Evolutionary conservation across 1,140 invertebrate species (phyloP).

Genomic region (Brachionus plicatilis): DNA sequence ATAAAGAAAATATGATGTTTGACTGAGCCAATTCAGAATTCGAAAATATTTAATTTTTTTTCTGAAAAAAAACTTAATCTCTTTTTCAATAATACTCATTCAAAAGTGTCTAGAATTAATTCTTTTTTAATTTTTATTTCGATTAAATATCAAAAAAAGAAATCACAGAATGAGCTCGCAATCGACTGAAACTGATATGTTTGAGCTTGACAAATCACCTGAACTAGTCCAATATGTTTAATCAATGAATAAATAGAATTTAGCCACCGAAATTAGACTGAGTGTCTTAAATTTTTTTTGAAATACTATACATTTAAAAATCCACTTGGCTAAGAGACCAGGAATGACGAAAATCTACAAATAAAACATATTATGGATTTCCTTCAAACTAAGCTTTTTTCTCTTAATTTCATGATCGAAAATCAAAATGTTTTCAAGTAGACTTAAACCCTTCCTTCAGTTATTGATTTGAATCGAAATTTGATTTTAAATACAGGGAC

Average conservation of each 20-base stretch:
- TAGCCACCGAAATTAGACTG: not conserved
- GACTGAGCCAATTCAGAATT: not conserved
- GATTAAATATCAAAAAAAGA: slow-evolving; percentile 26
- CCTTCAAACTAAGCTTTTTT: not conserved
- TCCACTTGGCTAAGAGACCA: not conserved
- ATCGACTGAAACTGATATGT: slow-evolving; percentile 20
- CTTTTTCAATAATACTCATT: not conserved
- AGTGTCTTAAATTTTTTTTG: not conserved
- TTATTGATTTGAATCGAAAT: not conserved
- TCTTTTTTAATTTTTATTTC: slow-evolving; percentile 24
- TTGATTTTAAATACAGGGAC: not conserved
- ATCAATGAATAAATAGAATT: slow-evolving; percentile 2
- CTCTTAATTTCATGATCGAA: not conserved
- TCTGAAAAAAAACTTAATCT: not conserved
- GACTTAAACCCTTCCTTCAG: not conserved
- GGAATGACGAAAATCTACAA: not conserved
- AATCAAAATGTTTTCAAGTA: not conserved
- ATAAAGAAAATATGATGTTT: not conserved
- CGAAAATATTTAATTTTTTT: not conserved
- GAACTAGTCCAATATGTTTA: not conserved
- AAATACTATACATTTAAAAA: not conserved
- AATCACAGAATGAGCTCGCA: not conserved
- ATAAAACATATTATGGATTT: not conserved
- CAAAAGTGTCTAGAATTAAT: slow-evolving; percentile 27
- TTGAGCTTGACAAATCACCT: not conserved